These are phyloP conservation scores for Callithrix jacchus DNA, from an alignment of 2,113 vertebrate species.

Conservation along the genomic window DNA sequence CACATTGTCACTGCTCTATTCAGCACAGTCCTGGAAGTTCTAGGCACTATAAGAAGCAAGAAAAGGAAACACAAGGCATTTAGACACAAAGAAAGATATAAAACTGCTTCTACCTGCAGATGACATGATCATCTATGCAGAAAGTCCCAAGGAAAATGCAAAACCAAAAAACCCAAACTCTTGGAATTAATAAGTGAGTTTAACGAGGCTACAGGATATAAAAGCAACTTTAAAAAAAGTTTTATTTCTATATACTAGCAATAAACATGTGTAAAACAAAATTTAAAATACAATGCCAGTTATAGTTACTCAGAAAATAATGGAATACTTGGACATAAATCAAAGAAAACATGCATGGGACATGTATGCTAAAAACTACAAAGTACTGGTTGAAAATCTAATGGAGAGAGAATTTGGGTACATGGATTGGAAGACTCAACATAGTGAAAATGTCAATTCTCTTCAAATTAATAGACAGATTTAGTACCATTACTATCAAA, in stretches of 20 bases:
- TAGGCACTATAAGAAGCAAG: not conserved
- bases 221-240: not conserved
- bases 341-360: not conserved
- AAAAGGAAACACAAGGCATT: not conserved
- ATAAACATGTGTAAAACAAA: not conserved
- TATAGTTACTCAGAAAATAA: not conserved
- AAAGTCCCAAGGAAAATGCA: not conserved
- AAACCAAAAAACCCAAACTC: not conserved
- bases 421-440: not conserved
- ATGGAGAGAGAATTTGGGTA: not conserved
- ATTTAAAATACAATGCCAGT: not conserved
- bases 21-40: not conserved
- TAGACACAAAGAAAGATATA: not conserved
- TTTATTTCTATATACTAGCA: not conserved
- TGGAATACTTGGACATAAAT: not conserved
- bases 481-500: not conserved
- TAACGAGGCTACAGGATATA: not conserved
- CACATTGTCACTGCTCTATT: not conserved
- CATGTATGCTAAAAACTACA: not conserved
- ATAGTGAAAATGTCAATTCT: not conserved
- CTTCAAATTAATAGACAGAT: not conserved
- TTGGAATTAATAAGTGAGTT: not conserved
- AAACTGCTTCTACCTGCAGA: not conserved
- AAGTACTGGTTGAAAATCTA: not conserved
- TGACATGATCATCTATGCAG: not conserved